Conservation (phyloP, 1,140 invertebrate genomes). For the Drosophila lacteicornis region DNA sequence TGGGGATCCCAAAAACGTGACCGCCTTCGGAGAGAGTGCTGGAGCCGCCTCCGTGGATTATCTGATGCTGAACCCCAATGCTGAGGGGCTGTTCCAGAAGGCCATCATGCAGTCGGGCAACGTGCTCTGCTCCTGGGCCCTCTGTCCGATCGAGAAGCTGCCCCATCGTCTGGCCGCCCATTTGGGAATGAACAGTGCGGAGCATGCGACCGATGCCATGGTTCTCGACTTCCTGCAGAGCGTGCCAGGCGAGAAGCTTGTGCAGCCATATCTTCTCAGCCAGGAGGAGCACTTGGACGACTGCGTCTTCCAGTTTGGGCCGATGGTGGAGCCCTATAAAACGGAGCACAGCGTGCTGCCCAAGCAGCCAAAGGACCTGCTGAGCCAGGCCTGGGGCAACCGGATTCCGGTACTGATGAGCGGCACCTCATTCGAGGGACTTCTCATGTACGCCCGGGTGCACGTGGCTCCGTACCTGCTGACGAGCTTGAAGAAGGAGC, state of each 20-base stretch:
- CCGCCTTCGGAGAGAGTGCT: slow-evolving; percentile 82
- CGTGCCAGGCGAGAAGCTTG: slow-evolving; percentile 51
- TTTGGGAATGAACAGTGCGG: slow-evolving; percentile 56
- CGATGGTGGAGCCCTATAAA: slow-evolving; percentile 73
- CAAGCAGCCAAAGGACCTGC: slow-evolving; percentile 51
- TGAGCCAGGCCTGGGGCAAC: slow-evolving; percentile 75
- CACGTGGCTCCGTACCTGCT: slow-evolving; percentile 61
- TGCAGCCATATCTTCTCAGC: slow-evolving; percentile 65
- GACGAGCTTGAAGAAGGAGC: slow-evolving; percentile 55
- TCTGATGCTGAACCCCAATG: slow-evolving; percentile 86
- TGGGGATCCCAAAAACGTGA: slow-evolving; percentile 77
- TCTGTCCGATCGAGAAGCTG: slow-evolving; percentile 46
- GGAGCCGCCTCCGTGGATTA: slow-evolving; percentile 85
- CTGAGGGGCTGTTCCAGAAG: slow-evolving; percentile 85
- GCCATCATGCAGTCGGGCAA: slow-evolving; percentile 86
- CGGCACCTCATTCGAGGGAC: slow-evolving; percentile 81
- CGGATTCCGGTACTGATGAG: slow-evolving; percentile 85
- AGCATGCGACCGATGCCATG: slow-evolving; percentile 44
- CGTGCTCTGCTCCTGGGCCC: slow-evolving; percentile 85
- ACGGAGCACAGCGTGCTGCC: slow-evolving; percentile 57
- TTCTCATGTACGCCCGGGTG: slow-evolving; percentile 65
- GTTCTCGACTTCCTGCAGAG: slow-evolving; percentile 64
- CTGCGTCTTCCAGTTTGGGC: slow-evolving; percentile 73
- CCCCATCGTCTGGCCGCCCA: slow-evolving; percentile 58
- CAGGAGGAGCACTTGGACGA: slow-evolving; percentile 64